Evolutionary conservation across 2,113 vertebrate species (phyloP), one percentile per base, ranked within the genome.

Genomic region (Pseudorectes ferrugineus): DNA sequence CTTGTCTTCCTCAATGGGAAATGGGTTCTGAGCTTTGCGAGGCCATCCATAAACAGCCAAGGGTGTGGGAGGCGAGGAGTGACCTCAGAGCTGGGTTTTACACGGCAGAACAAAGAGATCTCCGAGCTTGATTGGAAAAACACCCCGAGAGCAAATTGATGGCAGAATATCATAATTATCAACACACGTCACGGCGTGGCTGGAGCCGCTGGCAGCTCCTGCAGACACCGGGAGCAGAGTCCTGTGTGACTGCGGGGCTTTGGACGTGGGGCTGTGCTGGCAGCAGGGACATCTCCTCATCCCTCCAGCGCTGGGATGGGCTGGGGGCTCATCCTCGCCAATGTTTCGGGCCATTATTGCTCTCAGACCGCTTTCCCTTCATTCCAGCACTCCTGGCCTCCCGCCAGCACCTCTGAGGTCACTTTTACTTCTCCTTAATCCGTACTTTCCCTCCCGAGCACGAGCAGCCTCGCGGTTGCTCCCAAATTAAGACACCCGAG

Each of bases 81-180:
- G 83, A 92, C 70, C 94, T 96, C 84, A 85, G 35, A 91, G n/a
- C 51, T 10, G 62, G 28, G 54, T 74, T 94, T 87, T 45, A 65
- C 93, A 75, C 10, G 9, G 74, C 74, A 96, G 76, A 93, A 93
- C 87, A 97, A 95, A 96, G 91, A 85, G 87, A 89, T 85, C 70
- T 36, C 48, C 3, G 66, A 51, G 31, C 52, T 70, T 95, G 79
- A 91, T 89, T 71, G 84, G 55, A 96, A 97, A 97, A 97, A 94
- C 91, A 94, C 62, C 28, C 66, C 8, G 25, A 55, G 62, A 79
- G 83, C 77, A 57, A 88, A 80, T 11, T 18, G 52, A 58, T 46
- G 87, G 84, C 92, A 72, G 29, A 73, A 85, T 49, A 29, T 92
- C 83, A 45, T 28, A 43, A 77, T 84, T 35, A 71, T 23, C 88